Base-by-base conservation (phyloP, 2,113 vertebrate genomes). In the Prionailurus bengalensis region DNA sequence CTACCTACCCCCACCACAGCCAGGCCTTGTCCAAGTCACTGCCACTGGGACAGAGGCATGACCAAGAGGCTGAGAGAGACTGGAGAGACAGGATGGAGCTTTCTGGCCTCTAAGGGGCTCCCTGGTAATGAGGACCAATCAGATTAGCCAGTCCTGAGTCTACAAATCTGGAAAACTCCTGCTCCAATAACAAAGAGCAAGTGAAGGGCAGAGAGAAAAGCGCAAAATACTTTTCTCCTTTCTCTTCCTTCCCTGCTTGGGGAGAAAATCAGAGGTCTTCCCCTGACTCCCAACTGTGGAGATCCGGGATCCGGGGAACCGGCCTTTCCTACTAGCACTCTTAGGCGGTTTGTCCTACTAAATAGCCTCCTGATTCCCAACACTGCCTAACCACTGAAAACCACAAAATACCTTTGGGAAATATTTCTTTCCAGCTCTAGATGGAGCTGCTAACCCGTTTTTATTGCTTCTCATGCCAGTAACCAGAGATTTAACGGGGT, bases 11-110 rank as follows among this genome's bases (percentile, higher is more conserved):
- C 73, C 58, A 42, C 27, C n/a, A 53, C 0, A 8, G 27, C 51
- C 36, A 48, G 12, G 45, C 21, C 70, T 13, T 31, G 82, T 81
- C 16, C 13, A n/a, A 14, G 21, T 11, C 61, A 65, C 65, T 53
- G 79, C 1, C 51, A 10, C 0, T 5, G 29, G 58, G 31, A 25
- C 42, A 63, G 0, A 45, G n/a, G 42, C 29, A 33, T 1, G 0
- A n/a, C 31, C 63, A 84, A 29, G 85, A 66, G 33, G 71, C 15
- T 7, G 9, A 25, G 11, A 73, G 3, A 63, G 19, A 25, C 16
- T 8, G 6, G 15, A 29, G 31, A 65, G 17, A n/a, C 5, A 11
- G 13, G 42, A 9, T 2, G 0, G 39, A 13, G 36, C 3, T 19
- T 73, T 14, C 8, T 51, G n/a, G 63, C 19, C 68, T 63, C 33